phyloP scores from a whole-genome alignment of 2,797 vertebrate genomes.

The Girardinus metallicus region DNA sequence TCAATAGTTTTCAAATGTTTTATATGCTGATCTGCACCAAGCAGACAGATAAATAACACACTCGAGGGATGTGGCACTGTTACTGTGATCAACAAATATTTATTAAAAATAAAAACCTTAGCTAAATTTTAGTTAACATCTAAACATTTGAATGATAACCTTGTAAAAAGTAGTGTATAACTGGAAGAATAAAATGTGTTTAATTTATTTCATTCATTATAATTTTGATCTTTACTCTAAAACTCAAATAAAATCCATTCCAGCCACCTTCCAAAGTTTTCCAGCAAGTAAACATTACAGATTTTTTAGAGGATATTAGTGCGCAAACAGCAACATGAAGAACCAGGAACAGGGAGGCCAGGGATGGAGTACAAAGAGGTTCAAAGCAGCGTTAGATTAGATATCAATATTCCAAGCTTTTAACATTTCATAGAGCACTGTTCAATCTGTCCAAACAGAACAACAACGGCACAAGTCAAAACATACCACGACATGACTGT shows the following conservation, averaged over 20 bases:
- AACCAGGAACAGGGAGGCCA: too few species aligned
- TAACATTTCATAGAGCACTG: not conserved
- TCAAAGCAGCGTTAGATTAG: not conserved
- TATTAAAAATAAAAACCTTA: not conserved
- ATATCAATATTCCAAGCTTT: not conserved
- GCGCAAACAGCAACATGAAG: not conserved
- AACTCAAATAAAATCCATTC: not conserved
- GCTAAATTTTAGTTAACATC: constrained; percentile 7
- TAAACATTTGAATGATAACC: constrained; percentile 7
- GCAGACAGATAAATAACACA: not conserved
- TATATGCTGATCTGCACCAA: constrained; percentile 3
- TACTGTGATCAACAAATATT: constrained; percentile 10
- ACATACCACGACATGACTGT: not conserved
- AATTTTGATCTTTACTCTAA: not conserved
- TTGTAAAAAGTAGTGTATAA: not conserved
- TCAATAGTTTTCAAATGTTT: not conserved
- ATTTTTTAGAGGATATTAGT: not conserved
- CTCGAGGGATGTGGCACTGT: not conserved
- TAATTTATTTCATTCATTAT: too few species aligned
- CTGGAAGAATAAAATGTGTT: not conserved
- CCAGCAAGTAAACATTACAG: not conserved
- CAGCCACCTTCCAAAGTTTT: not conserved
- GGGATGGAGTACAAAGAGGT: not conserved
- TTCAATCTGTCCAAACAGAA: too few species aligned
- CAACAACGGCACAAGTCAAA: not conserved